A percentile compares a stretch with the other conserved stretches of the same genome.
phyloP scores from a whole-genome alignment of 2,113 vertebrate genomes.

The Chionis minor region DNA sequence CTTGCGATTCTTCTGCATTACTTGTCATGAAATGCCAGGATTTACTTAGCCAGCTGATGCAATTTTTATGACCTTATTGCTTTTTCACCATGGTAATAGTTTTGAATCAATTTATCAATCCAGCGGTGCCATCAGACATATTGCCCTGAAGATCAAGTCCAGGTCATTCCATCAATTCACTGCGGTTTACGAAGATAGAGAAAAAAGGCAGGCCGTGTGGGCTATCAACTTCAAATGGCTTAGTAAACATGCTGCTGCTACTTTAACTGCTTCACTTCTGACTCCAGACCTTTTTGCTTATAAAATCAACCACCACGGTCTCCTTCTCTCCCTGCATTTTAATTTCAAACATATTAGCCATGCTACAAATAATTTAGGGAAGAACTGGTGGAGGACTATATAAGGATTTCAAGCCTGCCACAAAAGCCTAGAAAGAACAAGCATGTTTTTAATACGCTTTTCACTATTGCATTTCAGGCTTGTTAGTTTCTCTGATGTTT shows the following conservation, averaged over 20 bases:
- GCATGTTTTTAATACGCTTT: background rate
- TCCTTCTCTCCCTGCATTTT: background rate
- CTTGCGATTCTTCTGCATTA: conserved; percentile 87
- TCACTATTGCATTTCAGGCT: background rate
- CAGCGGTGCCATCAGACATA: conserved; percentile 93
- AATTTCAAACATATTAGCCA: background rate
- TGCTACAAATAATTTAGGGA: background rate
- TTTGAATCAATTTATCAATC: conserved; percentile 99
- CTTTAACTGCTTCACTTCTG: conserved; percentile 88
- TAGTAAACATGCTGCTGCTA: conserved; percentile 87
- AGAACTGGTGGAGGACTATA: background rate
- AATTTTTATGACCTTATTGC: conserved; percentile 99
- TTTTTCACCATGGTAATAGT: conserved; percentile 99
- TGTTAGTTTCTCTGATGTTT: background rate
- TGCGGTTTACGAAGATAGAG: conserved; percentile 89
- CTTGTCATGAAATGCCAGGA: conserved; percentile 91
- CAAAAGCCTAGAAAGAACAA: background rate
- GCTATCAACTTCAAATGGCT: conserved; percentile 89
- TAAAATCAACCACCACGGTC: background rate
- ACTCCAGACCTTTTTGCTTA: conserved; percentile 45
- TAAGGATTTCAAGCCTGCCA: background rate
- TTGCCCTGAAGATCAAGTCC: conserved; percentile 99
- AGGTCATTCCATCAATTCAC: conserved; percentile 99
- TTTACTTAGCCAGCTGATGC: conserved; percentile 99
- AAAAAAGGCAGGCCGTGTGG: conserved; percentile 73